Conservation (phyloP, 2,888 invertebrate genomes). For the Acrobasis suavella region DNA sequence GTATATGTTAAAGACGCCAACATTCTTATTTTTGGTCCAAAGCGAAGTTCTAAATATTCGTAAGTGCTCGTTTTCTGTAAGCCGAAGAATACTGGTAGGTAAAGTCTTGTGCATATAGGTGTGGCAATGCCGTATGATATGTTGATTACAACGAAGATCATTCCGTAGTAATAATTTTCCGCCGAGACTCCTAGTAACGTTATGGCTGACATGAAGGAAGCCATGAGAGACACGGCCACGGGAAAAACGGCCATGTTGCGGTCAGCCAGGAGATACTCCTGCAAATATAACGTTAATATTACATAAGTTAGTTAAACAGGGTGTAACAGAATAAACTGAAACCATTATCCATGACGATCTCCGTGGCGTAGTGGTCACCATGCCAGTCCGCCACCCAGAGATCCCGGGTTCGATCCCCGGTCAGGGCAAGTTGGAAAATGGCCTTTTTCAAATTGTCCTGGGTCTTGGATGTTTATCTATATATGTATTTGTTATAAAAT, state of each 20-base stretch:
- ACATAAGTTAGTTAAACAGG: too few relatives aligned
- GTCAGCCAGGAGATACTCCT: slow-evolving; percentile 93
- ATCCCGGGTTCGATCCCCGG: too few relatives aligned
- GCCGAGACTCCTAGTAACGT: slow-evolving; percentile 94
- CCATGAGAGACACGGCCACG: slow-evolving; percentile 94
- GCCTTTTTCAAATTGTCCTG: too few relatives aligned
- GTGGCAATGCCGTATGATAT: slow-evolving; percentile 88
- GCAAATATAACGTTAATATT: slow-evolving; percentile 40
- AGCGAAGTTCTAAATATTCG: slow-evolving; percentile 95
- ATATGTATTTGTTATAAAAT: too few relatives aligned
- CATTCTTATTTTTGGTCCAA: slow-evolving; percentile 88
- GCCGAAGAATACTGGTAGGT: slow-evolving; percentile 93
- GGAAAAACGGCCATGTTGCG: slow-evolving; percentile 90
- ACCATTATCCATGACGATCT: too few relatives aligned
- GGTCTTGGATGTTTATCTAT: too few relatives aligned
- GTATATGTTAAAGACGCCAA: slow-evolving; percentile 92
- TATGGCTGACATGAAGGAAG: slow-evolving; percentile 96
- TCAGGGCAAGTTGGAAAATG: too few relatives aligned
- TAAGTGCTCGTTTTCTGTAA: slow-evolving; percentile 93
- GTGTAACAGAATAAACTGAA: too few relatives aligned
- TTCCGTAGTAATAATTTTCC: slow-evolving; percentile 92
- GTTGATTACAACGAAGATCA: slow-evolving; percentile 90
- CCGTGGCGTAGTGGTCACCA: too few relatives aligned
- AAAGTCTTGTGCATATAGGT: slow-evolving; percentile 89
- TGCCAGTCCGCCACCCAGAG: too few relatives aligned